These are phyloP conservation scores for Brotogeris chrysoptera DNA, from an alignment of 2,797 vertebrate species.

Conservation along the genomic window DNA sequence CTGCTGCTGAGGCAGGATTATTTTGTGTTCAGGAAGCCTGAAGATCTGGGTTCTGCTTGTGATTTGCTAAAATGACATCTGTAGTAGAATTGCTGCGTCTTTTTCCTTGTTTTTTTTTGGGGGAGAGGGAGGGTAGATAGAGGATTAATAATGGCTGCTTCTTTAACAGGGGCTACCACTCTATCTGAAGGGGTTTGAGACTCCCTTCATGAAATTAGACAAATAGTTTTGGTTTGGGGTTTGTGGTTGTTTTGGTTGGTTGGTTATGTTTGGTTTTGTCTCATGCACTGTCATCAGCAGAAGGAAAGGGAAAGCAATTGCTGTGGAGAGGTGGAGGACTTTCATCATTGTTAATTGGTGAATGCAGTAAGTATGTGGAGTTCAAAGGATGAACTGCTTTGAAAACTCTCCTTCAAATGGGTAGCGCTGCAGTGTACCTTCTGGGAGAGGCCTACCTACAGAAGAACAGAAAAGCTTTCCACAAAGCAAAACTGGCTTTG, in stretches of 20 bases:
- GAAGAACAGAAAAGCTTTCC: not conserved
- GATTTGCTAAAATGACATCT: not conserved
- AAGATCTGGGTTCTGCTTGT: not conserved
- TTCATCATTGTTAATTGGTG: not conserved
- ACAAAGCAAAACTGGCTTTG: not conserved
- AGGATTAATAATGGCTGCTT: not conserved
- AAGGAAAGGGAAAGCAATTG: not conserved
- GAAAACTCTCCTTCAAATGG: not conserved
- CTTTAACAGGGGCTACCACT: not conserved
- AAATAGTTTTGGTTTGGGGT: not conserved
- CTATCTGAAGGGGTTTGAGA: not conserved
- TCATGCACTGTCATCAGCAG: not conserved
- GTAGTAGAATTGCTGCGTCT: not conserved
- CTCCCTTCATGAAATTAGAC: not conserved
- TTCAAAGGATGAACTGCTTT: not conserved
- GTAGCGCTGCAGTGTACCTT: not conserved
- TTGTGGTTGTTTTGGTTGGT: not conserved
- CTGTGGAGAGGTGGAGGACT: not conserved
- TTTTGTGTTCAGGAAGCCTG: not conserved
- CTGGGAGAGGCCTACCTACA: not conserved
- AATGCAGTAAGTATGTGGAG: not conserved
- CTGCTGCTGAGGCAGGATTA: not conserved
- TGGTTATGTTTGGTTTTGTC: not conserved
- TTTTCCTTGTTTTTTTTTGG: not conserved
- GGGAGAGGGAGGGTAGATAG: accelerated